phyloP scores from a whole-genome alignment of 2,888 invertebrate genomes.

The Cryptus viduatorius region DNA sequence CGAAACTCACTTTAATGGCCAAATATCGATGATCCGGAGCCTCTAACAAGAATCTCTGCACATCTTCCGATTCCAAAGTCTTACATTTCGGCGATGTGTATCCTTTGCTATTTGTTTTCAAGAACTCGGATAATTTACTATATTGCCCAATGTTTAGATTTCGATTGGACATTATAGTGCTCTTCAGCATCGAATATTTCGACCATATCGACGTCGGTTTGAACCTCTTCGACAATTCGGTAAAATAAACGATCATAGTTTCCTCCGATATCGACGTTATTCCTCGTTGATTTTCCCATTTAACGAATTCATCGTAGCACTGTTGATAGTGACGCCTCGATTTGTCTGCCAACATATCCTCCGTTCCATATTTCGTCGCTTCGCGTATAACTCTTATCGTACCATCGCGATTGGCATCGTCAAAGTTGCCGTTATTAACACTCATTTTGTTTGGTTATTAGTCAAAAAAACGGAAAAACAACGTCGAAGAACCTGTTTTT shows the following conservation, averaged over 20 bases:
- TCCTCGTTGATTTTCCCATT: not conserved
- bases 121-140: not conserved
- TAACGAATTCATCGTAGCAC: not conserved
- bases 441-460: not conserved
- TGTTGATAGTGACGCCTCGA: not conserved
- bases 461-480: not conserved
- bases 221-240: not conserved
- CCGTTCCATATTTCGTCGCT: not conserved
- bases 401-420: not conserved
- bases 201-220: not conserved
- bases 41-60: not conserved
- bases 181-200: conserved; percentile 1
- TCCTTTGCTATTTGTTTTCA: not conserved
- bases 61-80: not conserved
- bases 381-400: not conserved
- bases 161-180: not conserved
- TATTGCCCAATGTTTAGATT: not conserved
- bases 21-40: not conserved
- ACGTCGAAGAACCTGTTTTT: not conserved
- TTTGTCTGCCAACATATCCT: not conserved
- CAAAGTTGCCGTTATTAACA: not conserved
- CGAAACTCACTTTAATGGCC: not conserved
- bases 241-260: not conserved
- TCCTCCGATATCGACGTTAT: not conserved
- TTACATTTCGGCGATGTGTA: not conserved